Evolutionary conservation across 2,888 invertebrate genomes (phyloP).

Genomic region (Rhagium mordax): DNA sequence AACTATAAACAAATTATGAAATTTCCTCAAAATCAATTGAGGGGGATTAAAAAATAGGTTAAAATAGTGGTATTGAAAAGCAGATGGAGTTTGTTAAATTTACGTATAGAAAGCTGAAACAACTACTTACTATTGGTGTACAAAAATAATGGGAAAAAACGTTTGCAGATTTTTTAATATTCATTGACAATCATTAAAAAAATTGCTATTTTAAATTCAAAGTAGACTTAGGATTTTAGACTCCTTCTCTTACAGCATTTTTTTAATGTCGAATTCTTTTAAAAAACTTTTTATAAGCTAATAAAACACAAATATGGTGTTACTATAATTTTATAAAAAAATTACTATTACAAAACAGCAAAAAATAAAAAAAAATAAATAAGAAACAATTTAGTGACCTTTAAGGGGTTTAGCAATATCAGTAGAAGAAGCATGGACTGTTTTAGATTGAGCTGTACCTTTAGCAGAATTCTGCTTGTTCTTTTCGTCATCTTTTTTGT

Average conservation of each 20-base stretch:
- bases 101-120: not conserved
- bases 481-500: constrained; percentile 67
- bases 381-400: constrained; percentile 54
- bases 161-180: not conserved
- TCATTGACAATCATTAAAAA: constrained; percentile 19
- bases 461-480: constrained; percentile 67
- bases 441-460: constrained; percentile 65
- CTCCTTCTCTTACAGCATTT: not conserved
- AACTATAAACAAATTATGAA: not conserved
- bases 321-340: constrained; percentile 53
- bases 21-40: not conserved
- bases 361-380: constrained; percentile 47
- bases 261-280: constrained; percentile 8
- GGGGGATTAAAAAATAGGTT: not conserved
- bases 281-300: constrained; percentile 29
- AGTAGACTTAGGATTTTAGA: not conserved
- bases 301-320: constrained; percentile 51
- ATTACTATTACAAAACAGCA: constrained; percentile 47
- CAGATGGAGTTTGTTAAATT: constrained; percentile 1
- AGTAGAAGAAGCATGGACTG: constrained; percentile 58
- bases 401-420: constrained; percentile 56
- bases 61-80: not conserved
- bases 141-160: constrained; percentile 14
- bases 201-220: not conserved
- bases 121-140: constrained; percentile 12